Base-by-base conservation (phyloP, 1,140 invertebrate genomes). In the Mactra quadrangularis region DNA sequence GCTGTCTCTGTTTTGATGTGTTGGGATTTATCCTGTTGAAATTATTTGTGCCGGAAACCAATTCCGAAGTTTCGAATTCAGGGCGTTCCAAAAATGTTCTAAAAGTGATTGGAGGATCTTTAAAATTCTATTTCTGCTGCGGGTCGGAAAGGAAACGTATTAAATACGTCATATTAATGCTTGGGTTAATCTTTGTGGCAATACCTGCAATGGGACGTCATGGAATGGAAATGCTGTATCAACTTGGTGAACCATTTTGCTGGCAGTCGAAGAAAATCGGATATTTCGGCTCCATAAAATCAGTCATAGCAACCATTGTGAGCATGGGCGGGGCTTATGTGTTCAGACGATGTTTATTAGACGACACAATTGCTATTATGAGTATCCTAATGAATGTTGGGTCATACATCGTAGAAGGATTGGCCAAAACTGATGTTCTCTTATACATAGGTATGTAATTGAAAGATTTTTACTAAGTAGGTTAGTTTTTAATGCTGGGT, bases 181-280 rank as follows among this genome's bases (percentile, higher is more conserved):
- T 31, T 31, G 66, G 15, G 19, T 72, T 71, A 22, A 27, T 71
- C 4, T 82, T 82, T 41, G 17, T 71, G 25, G 45, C n/a, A 2
- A 71, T 71, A 0, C 41, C 66, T 4, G 31, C 33, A 9, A 25
- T 72, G 15, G 50, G 38, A n/a, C 53, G 78, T 1, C 11, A 3
- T 3, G 25, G 33, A 27, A 45, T 72, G 47, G 78, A 82, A 25
- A 35, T 72, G 19, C 52, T 82, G 41, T 82, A 82, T 45, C 78
- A 82, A 31, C 33, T 82, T 25, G 78, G 66, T 0, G 17, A 19
- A 31, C 78, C 78, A 72, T 82, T 82, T 50, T 82, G 78, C 60
- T 82, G 78, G 78, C 22, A 33, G 7, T 9, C 78, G 9, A 60
- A 15, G n/a, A 82, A 71, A 25, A 72, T 82, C 13, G 78, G 78